Conservation (phyloP, 2,888 invertebrate genomes). For the Platycheirus albimanus region DNA sequence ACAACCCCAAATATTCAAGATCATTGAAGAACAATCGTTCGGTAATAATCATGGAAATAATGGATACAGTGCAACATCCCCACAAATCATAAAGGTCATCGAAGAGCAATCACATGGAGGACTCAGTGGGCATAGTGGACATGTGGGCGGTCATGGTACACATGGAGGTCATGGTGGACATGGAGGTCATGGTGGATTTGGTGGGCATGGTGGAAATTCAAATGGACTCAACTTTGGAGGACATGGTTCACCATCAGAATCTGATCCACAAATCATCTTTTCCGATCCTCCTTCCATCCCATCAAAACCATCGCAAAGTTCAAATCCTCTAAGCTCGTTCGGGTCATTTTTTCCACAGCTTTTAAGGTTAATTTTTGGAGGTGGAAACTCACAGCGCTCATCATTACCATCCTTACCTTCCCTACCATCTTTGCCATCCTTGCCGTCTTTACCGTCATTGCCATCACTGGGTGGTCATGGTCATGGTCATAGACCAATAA, state of each 20-base stretch:
- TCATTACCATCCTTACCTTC: neutral
- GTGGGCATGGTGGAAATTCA: neutral
- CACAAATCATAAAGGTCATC: slow-evolving; percentile 18
- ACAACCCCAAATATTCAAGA: slow-evolving; percentile 23
- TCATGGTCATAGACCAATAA: slow-evolving; percentile 11
- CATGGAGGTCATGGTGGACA: neutral
- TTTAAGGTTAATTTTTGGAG: slow-evolving; percentile 36
- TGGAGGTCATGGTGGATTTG: neutral
- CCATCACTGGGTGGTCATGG: slow-evolving; percentile 25
- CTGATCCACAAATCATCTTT: slow-evolving; percentile 10
- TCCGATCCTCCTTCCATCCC: slow-evolving; percentile 7
- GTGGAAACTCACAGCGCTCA: slow-evolving; percentile 1
- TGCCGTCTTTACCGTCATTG: neutral
- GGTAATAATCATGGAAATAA: slow-evolving; percentile 1
- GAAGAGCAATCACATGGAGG: slow-evolving; percentile 34
- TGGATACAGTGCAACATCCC: slow-evolving; percentile 4
- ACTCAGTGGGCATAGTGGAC: too few relatives aligned
- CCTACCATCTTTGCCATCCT: too few relatives aligned
- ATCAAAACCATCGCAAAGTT: slow-evolving; percentile 13
- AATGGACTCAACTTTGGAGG: slow-evolving; percentile 2
- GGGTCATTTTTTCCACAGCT: slow-evolving; percentile 54
- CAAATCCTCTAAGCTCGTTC: slow-evolving; percentile 45
- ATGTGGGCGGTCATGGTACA: neutral
- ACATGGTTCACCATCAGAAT: neutral
- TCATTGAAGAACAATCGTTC: slow-evolving; percentile 19